Base-by-base conservation (phyloP, 2,888 invertebrate genomes). In the Orthosia cruda region DNA sequence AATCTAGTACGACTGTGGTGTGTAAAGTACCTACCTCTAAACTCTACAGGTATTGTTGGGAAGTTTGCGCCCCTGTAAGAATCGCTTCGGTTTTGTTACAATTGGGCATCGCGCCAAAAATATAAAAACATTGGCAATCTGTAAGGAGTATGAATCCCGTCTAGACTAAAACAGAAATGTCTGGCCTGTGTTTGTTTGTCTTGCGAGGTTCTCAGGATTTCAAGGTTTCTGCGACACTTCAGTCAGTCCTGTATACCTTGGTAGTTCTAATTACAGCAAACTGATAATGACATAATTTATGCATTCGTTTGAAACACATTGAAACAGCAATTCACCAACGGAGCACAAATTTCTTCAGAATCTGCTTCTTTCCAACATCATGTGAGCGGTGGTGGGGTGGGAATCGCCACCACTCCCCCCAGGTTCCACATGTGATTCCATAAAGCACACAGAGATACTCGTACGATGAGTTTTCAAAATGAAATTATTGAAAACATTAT, bases 41-140 rank as follows among this genome's bases (percentile, higher is more conserved):
- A 71, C 58, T 71, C 58, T 23, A 73, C 74, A 74, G 74, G 71
- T 71, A 40, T n/a, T 23, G 20, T 23, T 55, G 18, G 15, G 4
- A 40, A n/a, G 23, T 76, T 26, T 3, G 15, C 18, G 20, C 26
- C n/a, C 57, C n/a, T 66, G 9, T 12, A 57, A 45, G 49, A 65
- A 76, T 76, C 50, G 49, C 76, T 66, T 75, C 49, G 20, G 16
- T 50, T 57, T 45, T 3, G 26, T 40, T 45, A 45, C 49, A 65
- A 18, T 65, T 65, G 40, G 74, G 66, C 67, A 18, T 54, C 18
- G 55, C 45, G 66, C 77, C 66, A 74, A 76, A 20, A 45, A 26
- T 12, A 1, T 26, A 32, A 61, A 64, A 63, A 55, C 61, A 54
- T 32, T 7, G 13, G 47, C 16, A 20, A 7, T 47, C 26, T 15